Conservation (phyloP, 2,888 invertebrate genomes). For the Cephonodes hylas region DNA sequence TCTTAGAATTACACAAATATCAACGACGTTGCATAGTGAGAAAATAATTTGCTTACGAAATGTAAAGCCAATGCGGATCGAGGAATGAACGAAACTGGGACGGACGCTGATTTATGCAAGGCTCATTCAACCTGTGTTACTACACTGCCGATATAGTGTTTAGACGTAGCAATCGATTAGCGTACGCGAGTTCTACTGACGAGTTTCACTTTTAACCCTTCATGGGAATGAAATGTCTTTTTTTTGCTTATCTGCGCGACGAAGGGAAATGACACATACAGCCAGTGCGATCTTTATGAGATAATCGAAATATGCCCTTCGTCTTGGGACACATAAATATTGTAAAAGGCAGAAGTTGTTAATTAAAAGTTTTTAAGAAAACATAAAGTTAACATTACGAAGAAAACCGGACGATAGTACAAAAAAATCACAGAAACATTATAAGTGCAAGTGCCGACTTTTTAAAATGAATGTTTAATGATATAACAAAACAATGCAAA, state of each 20-base stretch:
- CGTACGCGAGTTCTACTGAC: conserved; percentile 5
- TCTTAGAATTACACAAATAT: conserved; percentile 8
- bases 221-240: no score
- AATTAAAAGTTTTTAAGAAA: neutral
- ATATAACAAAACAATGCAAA: neutral
- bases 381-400: neutral
- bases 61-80: conserved; percentile 35
- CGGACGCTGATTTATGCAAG: conserved; percentile 39
- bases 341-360: neutral
- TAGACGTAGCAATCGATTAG: conserved; percentile 25
- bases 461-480: neutral
- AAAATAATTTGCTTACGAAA: conserved; percentile 28
- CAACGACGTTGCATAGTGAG: conserved; percentile 17
- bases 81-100: conserved; percentile 40
- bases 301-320: neutral
- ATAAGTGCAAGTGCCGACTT: neutral
- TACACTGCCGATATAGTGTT: conserved; percentile 28
- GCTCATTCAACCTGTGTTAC: conserved; percentile 35
- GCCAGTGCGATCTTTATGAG: neutral
- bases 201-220: neutral
- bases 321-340: neutral
- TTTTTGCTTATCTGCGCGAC: neutral
- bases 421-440: neutral
- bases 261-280: neutral
- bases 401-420: neutral